phyloP scores from a whole-genome alignment of 2,888 invertebrate genomes.

The Epirrhoe tristata region DNA sequence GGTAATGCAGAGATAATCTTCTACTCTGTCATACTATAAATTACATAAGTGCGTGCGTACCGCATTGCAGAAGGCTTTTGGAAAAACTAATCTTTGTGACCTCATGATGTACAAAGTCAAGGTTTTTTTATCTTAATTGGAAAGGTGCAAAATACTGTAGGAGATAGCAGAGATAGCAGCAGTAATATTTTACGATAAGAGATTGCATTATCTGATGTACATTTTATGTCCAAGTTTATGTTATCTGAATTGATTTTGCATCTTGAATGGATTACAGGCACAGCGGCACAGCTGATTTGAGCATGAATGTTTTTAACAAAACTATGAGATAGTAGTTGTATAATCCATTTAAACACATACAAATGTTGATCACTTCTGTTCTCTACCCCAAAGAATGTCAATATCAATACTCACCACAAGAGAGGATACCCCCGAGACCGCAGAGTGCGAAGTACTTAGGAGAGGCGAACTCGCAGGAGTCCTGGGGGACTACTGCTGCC shows the following conservation, averaged over 20 bases:
- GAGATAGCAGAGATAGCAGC: no score
- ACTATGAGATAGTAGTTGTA: no score
- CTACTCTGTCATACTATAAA: no score
- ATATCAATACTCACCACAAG: slow-evolving; percentile 85
- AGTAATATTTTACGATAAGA: neutral
- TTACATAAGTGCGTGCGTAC: no score
- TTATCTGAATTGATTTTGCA: neutral
- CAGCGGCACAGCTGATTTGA: neutral
- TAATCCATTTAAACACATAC: no score
- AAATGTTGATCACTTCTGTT: no score
- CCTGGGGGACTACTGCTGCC: slow-evolving; percentile 61
- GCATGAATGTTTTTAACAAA: slow-evolving; percentile 1
- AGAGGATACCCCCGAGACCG: slow-evolving; percentile 93
- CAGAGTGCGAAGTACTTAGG: slow-evolving; percentile 95
- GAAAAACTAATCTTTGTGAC: neutral
- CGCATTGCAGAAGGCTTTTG: neutral
- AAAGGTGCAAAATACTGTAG: neutral
- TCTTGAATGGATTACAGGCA: neutral
- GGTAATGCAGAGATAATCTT: no score
- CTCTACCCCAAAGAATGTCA: neutral
- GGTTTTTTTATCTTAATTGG: neutral
- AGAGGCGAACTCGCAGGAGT: slow-evolving; percentile 96
- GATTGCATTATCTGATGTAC: neutral
- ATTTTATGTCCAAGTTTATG: neutral
- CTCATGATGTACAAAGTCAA: neutral